Percentiles rank a stretch among this genome's conserved stretches.
phyloP scores from a whole-genome alignment of 1,140 invertebrate species.

The Diploscapter pachys region DNA sequence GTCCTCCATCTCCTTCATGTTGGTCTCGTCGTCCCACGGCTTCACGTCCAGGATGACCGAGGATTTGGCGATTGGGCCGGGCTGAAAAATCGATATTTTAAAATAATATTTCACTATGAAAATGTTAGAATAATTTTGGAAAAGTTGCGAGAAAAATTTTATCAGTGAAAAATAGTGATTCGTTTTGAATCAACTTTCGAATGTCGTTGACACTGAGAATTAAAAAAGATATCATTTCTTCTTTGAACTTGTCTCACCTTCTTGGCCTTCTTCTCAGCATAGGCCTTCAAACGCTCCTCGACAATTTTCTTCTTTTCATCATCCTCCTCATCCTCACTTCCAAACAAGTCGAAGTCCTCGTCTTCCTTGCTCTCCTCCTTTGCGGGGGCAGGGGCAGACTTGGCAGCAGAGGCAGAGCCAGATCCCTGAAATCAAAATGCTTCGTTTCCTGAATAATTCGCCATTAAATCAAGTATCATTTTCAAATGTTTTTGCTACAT shows the following conservation, averaged over 20 bases:
- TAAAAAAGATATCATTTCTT: too few relatives aligned
- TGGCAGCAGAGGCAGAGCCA: not conserved
- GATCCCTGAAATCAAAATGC: conserved; percentile 8
- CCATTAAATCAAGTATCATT: too few relatives aligned
- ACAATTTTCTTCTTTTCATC: conserved; percentile 73
- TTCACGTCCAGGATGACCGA: conserved; percentile 83
- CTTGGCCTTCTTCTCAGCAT: conserved; percentile 84
- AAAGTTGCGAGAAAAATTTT: too few relatives aligned
- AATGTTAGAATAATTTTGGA: too few relatives aligned
- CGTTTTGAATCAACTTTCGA: too few relatives aligned
- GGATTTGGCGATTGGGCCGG: conserved; percentile 85
- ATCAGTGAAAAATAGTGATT: too few relatives aligned
- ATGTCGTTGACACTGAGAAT: too few relatives aligned
- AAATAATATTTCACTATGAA: not conserved
- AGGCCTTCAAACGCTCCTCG: conserved; percentile 79
- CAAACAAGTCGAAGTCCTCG: conserved; percentile 88
- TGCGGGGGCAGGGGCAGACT: conserved; percentile 14
- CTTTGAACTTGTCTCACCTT: conserved; percentile 62
- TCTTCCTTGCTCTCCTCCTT: conserved; percentile 64
- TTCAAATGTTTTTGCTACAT: not conserved
- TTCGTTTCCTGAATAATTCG: too few relatives aligned
- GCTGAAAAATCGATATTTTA: conserved; percentile 49
- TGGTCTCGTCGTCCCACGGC: conserved; percentile 64
- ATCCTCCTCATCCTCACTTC: conserved; percentile 71
- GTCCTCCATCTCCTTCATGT: conserved; percentile 61